Base-by-base conservation (phyloP, 2,888 invertebrate genomes). In the Exocentrus adspersus region DNA sequence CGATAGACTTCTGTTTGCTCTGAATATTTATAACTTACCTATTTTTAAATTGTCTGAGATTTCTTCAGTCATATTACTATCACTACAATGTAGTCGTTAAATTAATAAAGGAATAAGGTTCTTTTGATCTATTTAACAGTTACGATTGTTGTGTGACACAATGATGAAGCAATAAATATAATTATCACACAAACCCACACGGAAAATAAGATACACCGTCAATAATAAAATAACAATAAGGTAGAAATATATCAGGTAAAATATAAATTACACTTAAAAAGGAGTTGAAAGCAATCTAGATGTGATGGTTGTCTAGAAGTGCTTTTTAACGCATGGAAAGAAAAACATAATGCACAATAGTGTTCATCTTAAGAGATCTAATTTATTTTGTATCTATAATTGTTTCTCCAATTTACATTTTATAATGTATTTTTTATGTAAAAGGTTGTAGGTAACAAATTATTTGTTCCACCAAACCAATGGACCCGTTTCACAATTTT, bases 261-360 rank as follows among this genome's bases (percentile, higher is more conserved):
- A 65, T 65, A 57, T 65, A 65, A 65, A 61, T 65, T 61, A 61
- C 57, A 60, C 37, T 32, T 56, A 45, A 54, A 28, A 43, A 54
- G 17, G 42, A 54, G 41, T 45, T 10, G 24, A 54, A 54, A 16
- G 43, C 17, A 28, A 54, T 54, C 43, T 54, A 54, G 43, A 54
- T 43, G 24, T n/a, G 21, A 54, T 43, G 43, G 54, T 54, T 54
- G 54, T 54, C 28, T 16, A 14, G 7, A 41, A 14, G 42, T 42
- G 37, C 43, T 17, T 54, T 30, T 17, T 28, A 54, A 54, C 43
- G 17, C 19, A 24, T 41, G 12, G 41, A 20, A 53, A 19, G 53
- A 28, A 43, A 54, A 14, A 28, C 43, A 43, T 17, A 54, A 37
- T 14, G 37, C 7, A 24, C 20, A n/a, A n/a, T n/a, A n/a, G n/a